Percentiles rank a stretch among this genome's conserved stretches.
Conservation (phyloP, 2,113 vertebrate species). For the Ovis canadensis region DNA sequence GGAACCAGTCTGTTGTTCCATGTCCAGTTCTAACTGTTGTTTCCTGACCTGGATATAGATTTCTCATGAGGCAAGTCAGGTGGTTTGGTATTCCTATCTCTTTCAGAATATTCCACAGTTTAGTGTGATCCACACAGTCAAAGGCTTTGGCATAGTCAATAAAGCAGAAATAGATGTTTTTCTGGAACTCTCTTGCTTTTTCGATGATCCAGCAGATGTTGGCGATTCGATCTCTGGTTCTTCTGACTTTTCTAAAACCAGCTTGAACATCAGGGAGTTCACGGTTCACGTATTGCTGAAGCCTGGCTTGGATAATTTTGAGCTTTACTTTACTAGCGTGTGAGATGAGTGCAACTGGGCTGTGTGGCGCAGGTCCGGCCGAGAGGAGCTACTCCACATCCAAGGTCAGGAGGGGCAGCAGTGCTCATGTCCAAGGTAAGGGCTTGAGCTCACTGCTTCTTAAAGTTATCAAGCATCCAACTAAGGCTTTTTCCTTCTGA, state of each 20-base stretch:
- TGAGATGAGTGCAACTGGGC: not conserved
- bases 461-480: not conserved
- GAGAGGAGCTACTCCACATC: fast-evolving
- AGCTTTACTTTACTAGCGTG: not conserved
- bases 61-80: not conserved
- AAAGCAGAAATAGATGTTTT: not conserved
- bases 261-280: not conserved
- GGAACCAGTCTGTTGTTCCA: not conserved
- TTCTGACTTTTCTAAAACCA: not conserved
- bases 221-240: fast-evolving
- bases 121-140: not conserved
- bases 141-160: not conserved
- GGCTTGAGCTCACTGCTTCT: not conserved
- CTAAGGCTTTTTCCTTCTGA: not conserved
- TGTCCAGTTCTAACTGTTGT: not conserved
- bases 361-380: fast-evolving
- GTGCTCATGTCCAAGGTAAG: not conserved
- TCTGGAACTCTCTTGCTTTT: not conserved
- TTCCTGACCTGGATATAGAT: not conserved
- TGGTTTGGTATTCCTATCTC: not conserved
- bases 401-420: not conserved
- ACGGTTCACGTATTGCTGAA: fast-evolving
- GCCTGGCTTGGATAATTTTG: not conserved
- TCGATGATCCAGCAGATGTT: fast-evolving
- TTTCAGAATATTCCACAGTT: not conserved